Base-by-base conservation (phyloP, 2,888 invertebrate genomes). In the Taphrorychus bicolor region DNA sequence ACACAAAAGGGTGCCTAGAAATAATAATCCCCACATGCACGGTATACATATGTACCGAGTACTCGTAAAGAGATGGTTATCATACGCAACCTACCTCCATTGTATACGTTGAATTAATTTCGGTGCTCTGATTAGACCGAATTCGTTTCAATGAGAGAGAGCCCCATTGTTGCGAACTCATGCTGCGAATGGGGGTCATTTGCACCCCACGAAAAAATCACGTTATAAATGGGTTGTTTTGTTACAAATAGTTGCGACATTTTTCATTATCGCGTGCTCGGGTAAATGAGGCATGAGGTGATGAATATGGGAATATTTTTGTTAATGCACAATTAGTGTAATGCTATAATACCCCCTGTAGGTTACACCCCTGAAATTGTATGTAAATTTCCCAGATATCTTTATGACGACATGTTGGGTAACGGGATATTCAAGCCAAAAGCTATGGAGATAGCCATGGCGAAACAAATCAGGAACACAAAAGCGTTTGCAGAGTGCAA, bases 41-140 rank as follows among this genome's bases (percentile, higher is more conserved):
- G 32, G 45, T 45, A 58, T 45, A 58, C 48, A 58, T 49, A 59
- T 59, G 49, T 24, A 61, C 51, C 51, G 24, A 53, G 45, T 22
- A 60, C 51, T 22, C 45, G 59, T 23, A 67, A 67, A 67, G 54
- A 53, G 67, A 67, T 67, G 53, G 62, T 62, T 67, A 67, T 67
- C 67, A 62, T 58, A 62, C 62, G 61, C 66, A 59, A 59, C 67
- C 57, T 59, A 67, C 45, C 62, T 62, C 62, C 19, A 67, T 62
- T 67, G 67, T 67, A 23, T 62, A 59, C 58, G 62, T 63, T 59
- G 68, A 68, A 68, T 63, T 68, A 68, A 68, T 68, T 68, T 68
- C 53, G 40, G 51, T 58, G 59, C 49, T 32, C 40, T 63, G 63
- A 68, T 67, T 67, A 67, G 67, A 59, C 61, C 67, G 58, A 22